phyloP scores from a whole-genome alignment of 2,888 invertebrate species.

The Conops quadrifasciatus region DNA sequence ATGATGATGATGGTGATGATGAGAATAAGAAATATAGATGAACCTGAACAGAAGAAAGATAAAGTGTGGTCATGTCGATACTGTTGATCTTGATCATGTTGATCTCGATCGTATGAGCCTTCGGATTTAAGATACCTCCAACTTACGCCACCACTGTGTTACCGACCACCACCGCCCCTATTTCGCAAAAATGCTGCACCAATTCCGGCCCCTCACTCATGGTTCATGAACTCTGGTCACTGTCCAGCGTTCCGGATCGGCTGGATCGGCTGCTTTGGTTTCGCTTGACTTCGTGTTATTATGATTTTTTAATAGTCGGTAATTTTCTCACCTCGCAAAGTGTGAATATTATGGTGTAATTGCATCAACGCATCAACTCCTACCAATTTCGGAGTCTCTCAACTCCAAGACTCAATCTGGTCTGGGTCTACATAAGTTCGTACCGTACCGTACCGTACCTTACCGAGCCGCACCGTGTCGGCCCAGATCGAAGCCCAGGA shows the following conservation, averaged over 20 bases:
- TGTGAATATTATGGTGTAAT: slow-evolving; percentile 67
- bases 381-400: slow-evolving; percentile 59
- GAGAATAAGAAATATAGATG: slow-evolving; percentile 2
- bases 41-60: too few relatives aligned
- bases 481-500: background rate
- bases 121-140: too few relatives aligned
- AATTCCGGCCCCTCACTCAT: background rate
- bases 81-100: slow-evolving; percentile 6
- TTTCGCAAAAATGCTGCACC: background rate
- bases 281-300: slow-evolving; percentile 53
- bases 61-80: slow-evolving; percentile 15
- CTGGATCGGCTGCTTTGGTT: background rate
- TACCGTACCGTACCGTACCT: too few relatives aligned
- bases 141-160: background rate
- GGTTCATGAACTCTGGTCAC: slow-evolving; percentile 3
- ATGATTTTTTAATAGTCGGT: slow-evolving; percentile 66
- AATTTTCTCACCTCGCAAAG: slow-evolving; percentile 67
- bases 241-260: slow-evolving; percentile 9
- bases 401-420: slow-evolving; percentile 40
- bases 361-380: slow-evolving; percentile 66
- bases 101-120: background rate
- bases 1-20: slow-evolving; percentile 11
- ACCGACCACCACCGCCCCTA: background rate
- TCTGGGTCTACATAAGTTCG: too few relatives aligned
- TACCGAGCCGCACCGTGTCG: background rate